Percentiles rank a stretch among this genome's conserved stretches.
These are phyloP conservation scores for Podabrus alpinus DNA, from an alignment of 2,888 invertebrate species.

Conservation along the genomic window DNA sequence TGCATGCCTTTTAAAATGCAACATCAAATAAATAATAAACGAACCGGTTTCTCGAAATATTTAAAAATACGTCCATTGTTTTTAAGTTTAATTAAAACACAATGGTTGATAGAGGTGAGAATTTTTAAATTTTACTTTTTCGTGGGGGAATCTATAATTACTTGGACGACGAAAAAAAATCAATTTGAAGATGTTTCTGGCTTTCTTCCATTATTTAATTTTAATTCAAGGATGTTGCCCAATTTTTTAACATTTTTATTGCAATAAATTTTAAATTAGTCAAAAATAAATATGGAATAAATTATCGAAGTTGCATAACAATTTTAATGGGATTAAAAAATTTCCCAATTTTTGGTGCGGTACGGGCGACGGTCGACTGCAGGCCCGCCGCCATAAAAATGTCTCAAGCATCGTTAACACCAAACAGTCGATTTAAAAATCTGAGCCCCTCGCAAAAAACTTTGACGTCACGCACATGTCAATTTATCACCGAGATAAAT, in stretches of 20 bases:
- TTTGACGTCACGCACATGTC: background rate
- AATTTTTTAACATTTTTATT: background rate
- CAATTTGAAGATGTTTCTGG: background rate
- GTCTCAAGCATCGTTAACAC: no score
- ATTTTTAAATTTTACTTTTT: background rate
- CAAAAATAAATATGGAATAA: constrained; percentile 1
- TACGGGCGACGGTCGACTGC: no score
- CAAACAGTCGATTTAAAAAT: no score
- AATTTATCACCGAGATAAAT: background rate
- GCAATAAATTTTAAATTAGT: constrained; percentile 2
- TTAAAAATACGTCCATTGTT: background rate
- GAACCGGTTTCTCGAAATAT: background rate
- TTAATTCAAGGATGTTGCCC: background rate
- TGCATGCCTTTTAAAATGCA: background rate
- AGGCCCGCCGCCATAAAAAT: background rate
- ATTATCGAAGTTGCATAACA: background rate
- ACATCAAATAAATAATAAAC: background rate
- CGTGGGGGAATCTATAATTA: background rate
- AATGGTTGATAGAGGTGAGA: background rate
- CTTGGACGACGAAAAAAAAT: background rate
- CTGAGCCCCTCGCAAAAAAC: background rate
- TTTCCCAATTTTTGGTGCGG: background rate
- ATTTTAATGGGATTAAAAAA: background rate
- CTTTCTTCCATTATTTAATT: constrained; percentile 3
- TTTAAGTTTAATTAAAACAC: background rate